Base-by-base conservation (phyloP, 2,888 invertebrate genomes). In the Nephrotoma flavescens region DNA sequence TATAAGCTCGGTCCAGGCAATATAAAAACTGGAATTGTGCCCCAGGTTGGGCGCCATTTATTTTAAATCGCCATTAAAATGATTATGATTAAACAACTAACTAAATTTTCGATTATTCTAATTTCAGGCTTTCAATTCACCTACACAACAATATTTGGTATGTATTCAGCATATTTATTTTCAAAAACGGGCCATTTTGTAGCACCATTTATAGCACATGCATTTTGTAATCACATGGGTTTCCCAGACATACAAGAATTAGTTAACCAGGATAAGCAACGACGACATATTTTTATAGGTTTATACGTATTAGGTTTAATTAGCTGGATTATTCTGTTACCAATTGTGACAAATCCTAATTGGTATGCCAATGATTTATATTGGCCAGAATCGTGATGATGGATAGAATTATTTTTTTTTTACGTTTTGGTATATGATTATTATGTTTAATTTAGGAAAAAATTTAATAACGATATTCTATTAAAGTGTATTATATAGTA, bases 161-260 rank as follows among this genome's bases (percentile, higher is more conserved):
- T 96, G 86, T 99, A 99, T 91, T 98, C 98, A 6, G 96, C 98
- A n/a, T 98, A 95, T 91, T 92, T 98, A 86, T 97, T 98, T 92
- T 93, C 96, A 9, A 94, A 96, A 90, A 98, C 98, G 2, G 86
- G 98, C 52, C 98, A 98, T 91, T 94, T 98, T 89, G 93, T 95
- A 19, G 97, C 98, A 0, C 96, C 97, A 3, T 94, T 98, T 89
- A 91, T 97, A 15, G 97, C 96, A 1, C 99, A 99, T 91, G 96
- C 97, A 45, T 98, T 98, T 91, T 99, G 99, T 92, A 99, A 99
- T 91, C 96, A 97, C 91, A 98, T 99, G 97, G 98, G 98, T 6
- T 96, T 98, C 90, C 98, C 98, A 0, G 96, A 98, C 91, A 93
- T 98, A 88, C 93, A 93, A 3, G 97, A 96, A 90, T 92, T 96